These are phyloP conservation scores for Chinchilla lanigera DNA, from an alignment of 2,113 vertebrate species.

Conservation along the genomic window DNA sequence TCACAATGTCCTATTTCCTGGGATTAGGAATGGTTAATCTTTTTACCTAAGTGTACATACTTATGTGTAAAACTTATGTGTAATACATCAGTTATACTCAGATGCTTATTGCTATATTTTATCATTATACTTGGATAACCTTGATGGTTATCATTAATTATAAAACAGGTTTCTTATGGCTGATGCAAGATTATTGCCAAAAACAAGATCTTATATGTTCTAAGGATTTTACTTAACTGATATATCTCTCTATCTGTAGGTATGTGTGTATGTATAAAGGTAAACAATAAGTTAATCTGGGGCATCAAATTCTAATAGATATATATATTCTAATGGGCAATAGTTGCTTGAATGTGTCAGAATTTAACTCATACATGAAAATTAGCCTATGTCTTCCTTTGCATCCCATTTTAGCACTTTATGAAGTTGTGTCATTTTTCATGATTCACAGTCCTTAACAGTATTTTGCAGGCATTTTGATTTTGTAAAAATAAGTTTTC, in stretches of 20 bases:
- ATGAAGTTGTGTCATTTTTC: background rate
- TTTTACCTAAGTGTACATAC: background rate
- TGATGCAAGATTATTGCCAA: background rate
- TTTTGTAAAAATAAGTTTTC: constrained; percentile 27
- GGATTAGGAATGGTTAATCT: background rate
- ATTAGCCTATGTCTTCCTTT: background rate
- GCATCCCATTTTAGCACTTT: background rate
- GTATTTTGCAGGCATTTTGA: background rate
- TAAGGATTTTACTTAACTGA: background rate
- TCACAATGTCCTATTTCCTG: background rate
- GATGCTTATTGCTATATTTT: background rate
- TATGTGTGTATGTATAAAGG: background rate
- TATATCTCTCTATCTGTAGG: background rate
- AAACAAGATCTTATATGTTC: constrained; percentile 12
- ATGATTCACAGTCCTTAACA: background rate
- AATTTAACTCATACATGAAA: constrained; percentile 25
- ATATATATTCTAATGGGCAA: background rate
- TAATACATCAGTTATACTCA: background rate
- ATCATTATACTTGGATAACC: background rate
- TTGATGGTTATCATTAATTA: background rate
- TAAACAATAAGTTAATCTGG: background rate
- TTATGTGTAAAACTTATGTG: background rate
- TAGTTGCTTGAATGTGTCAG: background rate
- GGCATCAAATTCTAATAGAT: background rate
- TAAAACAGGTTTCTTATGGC: background rate